Percentiles rank a stretch among this genome's conserved stretches.
Evolutionary conservation across 2,888 invertebrate genomes (phyloP).

Genomic region (Cecidostiba fungosa): DNA sequence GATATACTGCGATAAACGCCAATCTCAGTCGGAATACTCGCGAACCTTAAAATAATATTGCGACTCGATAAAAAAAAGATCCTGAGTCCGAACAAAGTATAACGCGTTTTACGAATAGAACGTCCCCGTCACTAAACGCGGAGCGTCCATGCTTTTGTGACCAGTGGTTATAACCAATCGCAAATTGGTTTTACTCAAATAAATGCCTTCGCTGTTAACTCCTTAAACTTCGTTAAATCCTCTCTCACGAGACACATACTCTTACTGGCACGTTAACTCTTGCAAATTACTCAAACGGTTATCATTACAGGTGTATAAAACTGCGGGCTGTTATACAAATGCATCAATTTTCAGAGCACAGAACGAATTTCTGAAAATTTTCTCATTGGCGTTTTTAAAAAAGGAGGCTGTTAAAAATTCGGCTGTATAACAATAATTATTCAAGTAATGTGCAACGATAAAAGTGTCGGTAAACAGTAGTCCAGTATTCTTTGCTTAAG

Average conservation of each 20-base stretch:
- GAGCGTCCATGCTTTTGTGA: conserved; percentile 42
- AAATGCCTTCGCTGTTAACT: conserved; percentile 38
- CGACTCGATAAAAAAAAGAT: conserved; percentile 42
- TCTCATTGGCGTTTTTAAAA: conserved; percentile 34
- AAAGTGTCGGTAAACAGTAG: conserved; percentile 58
- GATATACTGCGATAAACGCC: conserved; percentile 26
- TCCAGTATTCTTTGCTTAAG: conserved; percentile 47
- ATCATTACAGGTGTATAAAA: conserved; percentile 23
- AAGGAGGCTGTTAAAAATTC: conserved; percentile 19
- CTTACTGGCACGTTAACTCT: conserved; percentile 49
- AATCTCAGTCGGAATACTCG: conserved; percentile 55
- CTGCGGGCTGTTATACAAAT: background rate
- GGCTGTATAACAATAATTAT: conserved; percentile 43
- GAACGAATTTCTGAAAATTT: background rate
- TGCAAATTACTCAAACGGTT: conserved; percentile 46
- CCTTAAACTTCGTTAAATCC: conserved; percentile 20
- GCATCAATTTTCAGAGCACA: conserved; percentile 27
- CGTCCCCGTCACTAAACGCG: conserved; percentile 16
- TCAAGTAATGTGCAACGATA: conserved; percentile 38
- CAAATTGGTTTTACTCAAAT: conserved; percentile 40
- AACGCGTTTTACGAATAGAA: conserved; percentile 21
- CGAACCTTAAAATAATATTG: conserved; percentile 60
- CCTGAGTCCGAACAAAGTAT: conserved; percentile 28
- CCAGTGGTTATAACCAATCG: conserved; percentile 14
- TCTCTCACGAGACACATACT: conserved; percentile 12